Base-by-base conservation (phyloP, 2,797 vertebrate species). In the Sebastes diaconus region DNA sequence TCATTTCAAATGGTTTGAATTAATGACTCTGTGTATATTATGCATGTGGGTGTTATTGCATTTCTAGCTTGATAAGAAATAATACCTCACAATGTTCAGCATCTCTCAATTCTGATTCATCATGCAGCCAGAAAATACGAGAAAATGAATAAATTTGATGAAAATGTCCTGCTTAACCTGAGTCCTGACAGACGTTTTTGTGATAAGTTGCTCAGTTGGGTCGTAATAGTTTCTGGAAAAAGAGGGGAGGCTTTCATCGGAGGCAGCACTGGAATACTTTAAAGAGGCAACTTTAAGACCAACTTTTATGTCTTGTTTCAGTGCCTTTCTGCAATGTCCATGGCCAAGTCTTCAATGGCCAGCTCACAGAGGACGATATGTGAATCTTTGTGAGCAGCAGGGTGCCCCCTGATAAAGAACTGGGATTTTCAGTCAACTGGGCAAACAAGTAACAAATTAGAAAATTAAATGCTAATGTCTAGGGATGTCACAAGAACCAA, bases 91-190 rank as follows among this genome's bases (percentile, higher is more conserved):
- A 60, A 30, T 75, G 24, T 81, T 84, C 58, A 71, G 12, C 29
- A 50, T 72, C 36, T 69, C n/a, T 73, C 75, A 67, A 2, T 42
- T 70, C 20, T 52, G 70, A 86, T 69, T 86, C 67, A 78, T 63
- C 59, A 76, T 70, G 42, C 50, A 8, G 61, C 20, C 27, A 46
- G 55, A 81, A 75, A 77, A 69, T 8, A 39, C 29, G 22, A n/a
- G 24, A 81, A 77, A 69, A 83, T 74, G 7, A 39, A 52, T 18
- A 72, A 57, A 79, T 65, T 57, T 88, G 78, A 87, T 88, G 60
- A 77, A 87, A 91, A 82, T 84, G 77, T 83, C 84, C 87, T 27
- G 55, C 55, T 73, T 13, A 80, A 89, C 84, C 83, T 75, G 70
- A 66, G 52, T 34, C 32, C 74, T 57, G 70, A 36, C 79, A 74